Conservation (phyloP, 1,140 invertebrate species). For the Zaprionus vittiger region DNA sequence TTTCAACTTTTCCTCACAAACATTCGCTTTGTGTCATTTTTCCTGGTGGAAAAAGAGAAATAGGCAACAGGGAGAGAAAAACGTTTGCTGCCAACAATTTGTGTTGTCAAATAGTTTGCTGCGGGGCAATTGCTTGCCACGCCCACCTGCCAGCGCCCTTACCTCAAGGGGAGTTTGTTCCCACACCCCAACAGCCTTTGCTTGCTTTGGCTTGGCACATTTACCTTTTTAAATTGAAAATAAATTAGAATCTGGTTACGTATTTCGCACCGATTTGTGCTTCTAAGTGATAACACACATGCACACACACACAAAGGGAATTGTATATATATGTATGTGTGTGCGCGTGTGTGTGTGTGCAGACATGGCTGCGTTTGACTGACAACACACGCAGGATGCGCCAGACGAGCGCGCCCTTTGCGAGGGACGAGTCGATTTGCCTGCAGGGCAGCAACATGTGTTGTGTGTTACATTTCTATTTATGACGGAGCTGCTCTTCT, state of each 20-base stretch:
- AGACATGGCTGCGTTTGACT: conserved; percentile 48
- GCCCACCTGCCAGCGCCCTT: background rate
- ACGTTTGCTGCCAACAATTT: conserved; percentile 56
- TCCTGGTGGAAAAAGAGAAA: conserved; percentile 13
- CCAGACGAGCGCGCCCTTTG: background rate
- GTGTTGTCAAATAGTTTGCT: conserved; percentile 74
- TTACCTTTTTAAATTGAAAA: conserved; percentile 83
- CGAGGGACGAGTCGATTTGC: conserved; percentile 38
- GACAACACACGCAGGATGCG: conserved; percentile 43
- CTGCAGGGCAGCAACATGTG: conserved; percentile 75
- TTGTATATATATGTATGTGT: conserved; percentile 6
- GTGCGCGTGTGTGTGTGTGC: conserved; percentile 21
- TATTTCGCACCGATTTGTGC: conserved; percentile 82
- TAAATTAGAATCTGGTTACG: conserved; percentile 80
- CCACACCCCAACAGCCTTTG: background rate
- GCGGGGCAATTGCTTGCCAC: conserved; percentile 65
- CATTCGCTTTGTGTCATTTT: conserved; percentile 78
- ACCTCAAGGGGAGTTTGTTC: background rate
- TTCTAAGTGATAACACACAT: conserved; percentile 73
- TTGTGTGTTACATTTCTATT: conserved; percentile 77
- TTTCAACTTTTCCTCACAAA: conserved; percentile 64
- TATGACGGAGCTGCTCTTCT: conserved; percentile 48
- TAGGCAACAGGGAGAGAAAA: background rate
- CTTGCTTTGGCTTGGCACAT: conserved; percentile 58
- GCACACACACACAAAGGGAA: conserved; percentile 18